A percentile compares a stretch with the other conserved stretches of the same genome.
Evolutionary conservation across 2,113 vertebrate species (phyloP).

Genomic region (Sceloporus tristichus): DNA sequence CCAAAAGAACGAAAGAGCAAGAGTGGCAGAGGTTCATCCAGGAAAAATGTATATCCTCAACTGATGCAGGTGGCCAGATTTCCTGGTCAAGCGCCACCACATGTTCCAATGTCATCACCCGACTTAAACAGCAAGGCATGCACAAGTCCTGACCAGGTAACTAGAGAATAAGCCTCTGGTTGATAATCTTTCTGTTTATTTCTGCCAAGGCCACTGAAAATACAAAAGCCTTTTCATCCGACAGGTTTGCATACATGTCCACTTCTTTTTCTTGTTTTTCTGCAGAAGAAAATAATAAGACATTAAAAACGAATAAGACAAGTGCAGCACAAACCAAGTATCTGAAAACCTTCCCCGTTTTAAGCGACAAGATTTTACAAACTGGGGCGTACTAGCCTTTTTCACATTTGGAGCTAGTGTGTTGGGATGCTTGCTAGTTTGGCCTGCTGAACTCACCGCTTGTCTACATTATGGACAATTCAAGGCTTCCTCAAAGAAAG

Average conservation of each 20-base stretch:
- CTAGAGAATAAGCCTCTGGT: slow-evolving; percentile 94
- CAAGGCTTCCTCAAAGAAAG: neutral
- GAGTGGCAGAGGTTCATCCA: slow-evolving; percentile 60
- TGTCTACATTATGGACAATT: neutral
- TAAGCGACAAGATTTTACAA: neutral
- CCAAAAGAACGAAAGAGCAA: neutral
- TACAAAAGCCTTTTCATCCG: slow-evolving; percentile 97
- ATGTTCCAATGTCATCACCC: slow-evolving; percentile 68
- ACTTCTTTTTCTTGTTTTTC: slow-evolving; percentile 98
- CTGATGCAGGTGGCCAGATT: slow-evolving; percentile 58
- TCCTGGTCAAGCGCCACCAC: slow-evolving; percentile 59
- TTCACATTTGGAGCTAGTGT: neutral
- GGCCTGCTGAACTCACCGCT: neutral
- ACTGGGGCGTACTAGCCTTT: neutral
- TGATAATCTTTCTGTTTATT: slow-evolving; percentile 99
- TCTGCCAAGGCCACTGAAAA: slow-evolving; percentile 98
- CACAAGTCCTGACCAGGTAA: slow-evolving; percentile 58
- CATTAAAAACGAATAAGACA: slow-evolving; percentile 36
- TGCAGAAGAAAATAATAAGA: slow-evolving; percentile 75
- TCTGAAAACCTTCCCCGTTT: slow-evolving; percentile 14
- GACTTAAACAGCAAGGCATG: slow-evolving; percentile 72
- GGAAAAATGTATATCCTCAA: slow-evolving; percentile 56
- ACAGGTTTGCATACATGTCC: slow-evolving; percentile 96
- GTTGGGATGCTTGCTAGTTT: neutral
- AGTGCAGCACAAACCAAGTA: slow-evolving; percentile 59